phyloP scores from a whole-genome alignment of 2,797 vertebrate species.

The Artibeus lituratus region DNA sequence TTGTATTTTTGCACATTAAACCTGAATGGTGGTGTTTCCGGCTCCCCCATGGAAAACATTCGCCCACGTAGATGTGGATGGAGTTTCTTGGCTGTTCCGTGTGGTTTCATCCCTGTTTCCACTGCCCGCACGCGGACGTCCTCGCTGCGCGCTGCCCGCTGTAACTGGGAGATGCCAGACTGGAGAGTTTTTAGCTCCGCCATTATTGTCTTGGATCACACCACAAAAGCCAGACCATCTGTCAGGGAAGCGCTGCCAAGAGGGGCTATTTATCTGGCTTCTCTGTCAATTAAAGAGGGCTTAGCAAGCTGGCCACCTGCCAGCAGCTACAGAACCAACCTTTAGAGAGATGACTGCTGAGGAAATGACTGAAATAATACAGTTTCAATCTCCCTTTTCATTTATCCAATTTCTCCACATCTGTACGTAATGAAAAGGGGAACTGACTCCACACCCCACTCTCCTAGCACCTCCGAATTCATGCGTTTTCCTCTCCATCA shows the following conservation, averaged over 20 bases:
- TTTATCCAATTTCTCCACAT: constrained; percentile 67
- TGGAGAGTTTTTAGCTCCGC: constrained; percentile 3
- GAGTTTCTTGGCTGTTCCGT: background rate
- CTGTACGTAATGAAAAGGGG: constrained; percentile 54
- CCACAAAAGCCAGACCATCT: constrained; percentile 71
- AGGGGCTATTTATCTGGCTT: constrained; percentile 70
- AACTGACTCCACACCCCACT: background rate
- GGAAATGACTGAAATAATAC: constrained; percentile 51
- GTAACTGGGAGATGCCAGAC: constrained; percentile 38
- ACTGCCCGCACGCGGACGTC: background rate
- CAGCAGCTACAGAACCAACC: constrained; percentile 65
- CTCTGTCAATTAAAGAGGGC: constrained; percentile 75
- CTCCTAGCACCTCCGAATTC: background rate
- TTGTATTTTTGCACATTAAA: background rate
- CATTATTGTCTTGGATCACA: constrained; percentile 53
- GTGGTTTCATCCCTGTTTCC: background rate
- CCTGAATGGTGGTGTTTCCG: background rate
- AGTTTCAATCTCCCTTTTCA: constrained; percentile 67
- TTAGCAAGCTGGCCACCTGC: constrained; percentile 69
- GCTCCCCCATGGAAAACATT: background rate
- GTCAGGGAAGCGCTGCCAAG: constrained; percentile 68
- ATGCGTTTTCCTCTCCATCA: background rate
- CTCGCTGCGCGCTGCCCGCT: background rate
- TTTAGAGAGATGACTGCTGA: constrained; percentile 60
- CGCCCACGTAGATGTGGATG: background rate